Base-by-base conservation (phyloP, 2,113 vertebrate species). In the Irena cyanogastra region DNA sequence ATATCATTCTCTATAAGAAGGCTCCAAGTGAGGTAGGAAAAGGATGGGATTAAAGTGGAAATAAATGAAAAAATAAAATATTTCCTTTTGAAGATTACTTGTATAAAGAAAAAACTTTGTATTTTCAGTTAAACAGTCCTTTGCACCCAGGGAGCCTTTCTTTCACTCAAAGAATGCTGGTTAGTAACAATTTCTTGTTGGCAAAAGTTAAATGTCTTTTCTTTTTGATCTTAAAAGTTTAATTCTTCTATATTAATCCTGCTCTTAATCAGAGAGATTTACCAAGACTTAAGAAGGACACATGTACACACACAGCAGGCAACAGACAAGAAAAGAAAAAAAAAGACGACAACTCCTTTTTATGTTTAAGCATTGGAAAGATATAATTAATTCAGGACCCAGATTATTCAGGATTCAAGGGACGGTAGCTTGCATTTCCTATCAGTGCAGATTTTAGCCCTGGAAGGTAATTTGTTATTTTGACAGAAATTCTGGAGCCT, bases 211-310 rank as follows among this genome's bases (percentile, higher is more conserved):
- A 96, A 93, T 59, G 44, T 53, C 45, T 91, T 93, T 93, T 81
- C 54, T 86, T 90, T 93, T 94, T 93, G 71, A 94, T 96, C 86
- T 95, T 93, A 83, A 92, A 95, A 70, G 66, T 97, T 93, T 96
- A 94, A 94, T 94, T 94, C 86, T 94, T 90, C 47, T 74, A 21
- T 93, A 86, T 95, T 97, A 97, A 97, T 93, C 95, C 76, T 88
- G 85, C 60, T 83, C 79, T 90, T 96, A 97, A 95, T 95, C 90
- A 95, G 71, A 93, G 83, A 94, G 88, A 74, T 94, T 97, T 94
- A 78, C 79, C 45, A 65, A 77, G 94, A 83, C 64, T 95, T 95
- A 90, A 94, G 79, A 97, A 86, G 71, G 88, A 86, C 88, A 90
- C 83, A 92, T 81, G 79, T 90, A 95, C 0, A 11, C 63, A 74